Evolutionary conservation across 2,797 vertebrate species (phyloP).

Genomic region (Typhlichthys subterraneus): DNA sequence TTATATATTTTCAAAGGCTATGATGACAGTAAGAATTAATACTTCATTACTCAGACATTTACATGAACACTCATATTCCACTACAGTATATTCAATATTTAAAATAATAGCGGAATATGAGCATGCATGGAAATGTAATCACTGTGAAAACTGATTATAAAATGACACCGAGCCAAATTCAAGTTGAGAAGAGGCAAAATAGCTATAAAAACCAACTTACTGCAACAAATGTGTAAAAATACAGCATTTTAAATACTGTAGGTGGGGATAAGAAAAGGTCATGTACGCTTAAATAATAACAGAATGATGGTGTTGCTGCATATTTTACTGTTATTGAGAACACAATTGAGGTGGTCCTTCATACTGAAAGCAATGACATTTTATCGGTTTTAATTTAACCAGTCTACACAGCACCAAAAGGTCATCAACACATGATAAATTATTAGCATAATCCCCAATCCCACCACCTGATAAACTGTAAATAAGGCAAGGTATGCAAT

Average conservation of each 20-base stretch:
- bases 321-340: conserved; percentile 18
- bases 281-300: conserved; percentile 16
- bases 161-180: conserved; percentile 1
- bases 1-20: too few relatives aligned
- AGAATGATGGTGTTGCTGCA: conserved; percentile 26
- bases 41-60: too few relatives aligned
- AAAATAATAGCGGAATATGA: too few relatives aligned
- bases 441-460: conserved; percentile 25
- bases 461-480: conserved; percentile 58
- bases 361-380: conserved; percentile 24
- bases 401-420: conserved; percentile 49
- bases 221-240: not conserved
- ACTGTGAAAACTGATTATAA: not conserved
- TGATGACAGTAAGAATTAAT: too few relatives aligned
- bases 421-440: conserved; percentile 38
- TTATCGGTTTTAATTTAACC: conserved; percentile 35
- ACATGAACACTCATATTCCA: too few relatives aligned
- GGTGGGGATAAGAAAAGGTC: too few relatives aligned
- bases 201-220: not conserved
- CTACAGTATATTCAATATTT: too few relatives aligned
- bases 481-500: conserved; percentile 67
- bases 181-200: not conserved
- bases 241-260: conserved; percentile 18
- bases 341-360: conserved; percentile 36
- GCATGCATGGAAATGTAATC: too few relatives aligned